Percentiles rank a stretch among this genome's conserved stretches.
Conservation (phyloP, 2,888 invertebrate genomes). For the Timandra comae region DNA sequence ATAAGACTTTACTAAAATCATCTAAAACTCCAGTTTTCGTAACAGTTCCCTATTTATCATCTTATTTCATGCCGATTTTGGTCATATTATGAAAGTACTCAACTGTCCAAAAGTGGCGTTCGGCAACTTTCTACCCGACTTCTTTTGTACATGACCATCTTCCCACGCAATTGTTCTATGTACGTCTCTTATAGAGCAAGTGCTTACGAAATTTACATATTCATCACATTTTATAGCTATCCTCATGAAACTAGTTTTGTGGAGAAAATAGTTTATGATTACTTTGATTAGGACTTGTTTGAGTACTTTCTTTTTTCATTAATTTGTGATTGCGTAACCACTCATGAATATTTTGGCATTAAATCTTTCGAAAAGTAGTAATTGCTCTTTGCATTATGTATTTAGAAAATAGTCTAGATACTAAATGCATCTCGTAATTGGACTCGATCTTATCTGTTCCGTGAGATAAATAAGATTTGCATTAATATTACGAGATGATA, state of each 20-base stretch:
- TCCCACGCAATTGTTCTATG: constrained; percentile 58
- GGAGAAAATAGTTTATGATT: not conserved
- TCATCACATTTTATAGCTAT: not conserved
- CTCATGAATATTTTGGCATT: too few species aligned
- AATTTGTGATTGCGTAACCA: not conserved
- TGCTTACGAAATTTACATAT: constrained; percentile 13
- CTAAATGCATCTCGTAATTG: too few species aligned
- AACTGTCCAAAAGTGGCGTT: constrained; percentile 19
- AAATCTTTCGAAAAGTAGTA: too few species aligned
- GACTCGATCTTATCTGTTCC: too few species aligned
- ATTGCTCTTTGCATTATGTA: too few species aligned
- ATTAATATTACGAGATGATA: too few species aligned
- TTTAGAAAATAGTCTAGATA: too few species aligned
- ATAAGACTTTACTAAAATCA: too few species aligned
- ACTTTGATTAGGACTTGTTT: not conserved
- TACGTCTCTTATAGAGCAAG: constrained; percentile 22
- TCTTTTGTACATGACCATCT: constrained; percentile 45
- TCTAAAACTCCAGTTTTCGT: too few species aligned
- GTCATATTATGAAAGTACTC: constrained; percentile 32
- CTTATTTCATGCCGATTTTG: constrained; percentile 15
- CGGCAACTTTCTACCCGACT: constrained; percentile 24
- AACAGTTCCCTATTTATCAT: too few species aligned
- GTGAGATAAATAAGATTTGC: too few species aligned
- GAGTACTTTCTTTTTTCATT: not conserved
- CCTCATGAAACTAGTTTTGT: not conserved